phyloP scores from a whole-genome alignment of 37 sponge, comb jelly and placozoan species.

The Cladorhizidae sp. region DNA sequence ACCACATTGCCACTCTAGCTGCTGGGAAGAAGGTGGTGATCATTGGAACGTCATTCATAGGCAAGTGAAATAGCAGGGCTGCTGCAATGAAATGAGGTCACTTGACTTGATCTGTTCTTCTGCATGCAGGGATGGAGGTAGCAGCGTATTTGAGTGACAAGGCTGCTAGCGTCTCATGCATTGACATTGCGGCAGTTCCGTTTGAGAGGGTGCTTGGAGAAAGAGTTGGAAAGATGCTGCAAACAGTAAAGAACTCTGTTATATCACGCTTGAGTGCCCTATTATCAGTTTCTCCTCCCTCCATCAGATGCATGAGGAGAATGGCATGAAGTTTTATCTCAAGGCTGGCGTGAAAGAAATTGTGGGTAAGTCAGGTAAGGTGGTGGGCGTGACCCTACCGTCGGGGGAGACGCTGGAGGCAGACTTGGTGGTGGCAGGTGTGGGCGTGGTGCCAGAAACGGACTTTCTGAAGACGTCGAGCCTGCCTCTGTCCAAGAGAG shows the following conservation, averaged over 20 bases:
- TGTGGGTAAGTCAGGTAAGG: constrained; percentile 72
- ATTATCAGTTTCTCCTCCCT: constrained; percentile 5
- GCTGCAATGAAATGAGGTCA: not conserved
- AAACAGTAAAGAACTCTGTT: constrained; percentile 36
- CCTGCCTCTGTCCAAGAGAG: constrained; percentile 64
- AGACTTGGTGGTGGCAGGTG: constrained; percentile 75
- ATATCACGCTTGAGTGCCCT: not conserved
- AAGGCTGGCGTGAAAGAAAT: constrained; percentile 75
- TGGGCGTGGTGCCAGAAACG: constrained; percentile 85
- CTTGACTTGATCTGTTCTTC: not conserved
- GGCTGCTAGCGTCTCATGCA: constrained; percentile 73
- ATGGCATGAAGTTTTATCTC: constrained; percentile 80
- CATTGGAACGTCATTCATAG: constrained; percentile 94
- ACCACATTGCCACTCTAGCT: constrained; percentile 57
- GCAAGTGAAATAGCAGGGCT: constrained; percentile 31
- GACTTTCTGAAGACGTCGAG: constrained; percentile 80
- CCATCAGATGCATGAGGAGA: constrained; percentile 77
- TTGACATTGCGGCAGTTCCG: constrained; percentile 72
- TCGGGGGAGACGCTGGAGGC: constrained; percentile 75
- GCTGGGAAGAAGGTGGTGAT: constrained; percentile 82
- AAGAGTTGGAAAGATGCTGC: constrained; percentile 65
- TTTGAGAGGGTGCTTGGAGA: constrained; percentile 80
- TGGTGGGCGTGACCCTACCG: constrained; percentile 58
- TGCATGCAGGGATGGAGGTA: constrained; percentile 82
- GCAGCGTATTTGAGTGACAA: constrained; percentile 74